These are phyloP conservation scores for Heliconius nattereri DNA, from an alignment of 1,140 invertebrate species.

Conservation along the genomic window DNA sequence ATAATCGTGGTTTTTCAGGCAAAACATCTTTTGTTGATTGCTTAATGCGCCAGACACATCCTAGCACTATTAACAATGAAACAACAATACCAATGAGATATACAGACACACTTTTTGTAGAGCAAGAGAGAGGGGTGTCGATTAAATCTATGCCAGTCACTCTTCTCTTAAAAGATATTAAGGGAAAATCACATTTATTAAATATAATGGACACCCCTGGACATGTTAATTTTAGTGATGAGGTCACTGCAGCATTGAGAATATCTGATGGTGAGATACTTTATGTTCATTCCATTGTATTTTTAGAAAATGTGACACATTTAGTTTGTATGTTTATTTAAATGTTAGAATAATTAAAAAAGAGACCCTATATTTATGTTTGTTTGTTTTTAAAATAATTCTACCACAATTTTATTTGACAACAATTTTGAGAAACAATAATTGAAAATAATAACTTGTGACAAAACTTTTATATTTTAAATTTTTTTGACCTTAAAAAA, in stretches of 20 bases:
- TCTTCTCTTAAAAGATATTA: constrained; percentile 95
- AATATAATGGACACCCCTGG: constrained; percentile 99
- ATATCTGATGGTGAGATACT: constrained; percentile 91
- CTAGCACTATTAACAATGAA: constrained; percentile 86
- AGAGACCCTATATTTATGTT: neutral
- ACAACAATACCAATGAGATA: constrained; percentile 87
- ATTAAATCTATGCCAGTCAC: constrained; percentile 98
- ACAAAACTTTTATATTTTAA: too few relatives aligned
- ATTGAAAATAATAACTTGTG: too few relatives aligned
- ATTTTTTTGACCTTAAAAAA: too few relatives aligned
- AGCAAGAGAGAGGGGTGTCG: constrained; percentile 98
- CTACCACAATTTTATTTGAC: too few relatives aligned
- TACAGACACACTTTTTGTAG: constrained; percentile 98
- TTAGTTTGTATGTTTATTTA: too few relatives aligned
- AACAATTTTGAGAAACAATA: too few relatives aligned
- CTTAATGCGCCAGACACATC: constrained; percentile 98
- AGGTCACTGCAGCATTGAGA: constrained; percentile 98
- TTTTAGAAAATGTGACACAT: too few relatives aligned
- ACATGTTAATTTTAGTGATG: constrained; percentile 99
- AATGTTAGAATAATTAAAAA: too few relatives aligned
- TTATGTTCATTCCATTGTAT: neutral
- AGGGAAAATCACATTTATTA: constrained; percentile 96
- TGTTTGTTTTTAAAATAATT: neutral
- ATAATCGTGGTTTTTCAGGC: constrained; percentile 47
- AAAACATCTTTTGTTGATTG: constrained; percentile 99